Percentiles rank a stretch among this genome's conserved stretches.
These are phyloP conservation scores for Drosophila orosa DNA, from an alignment of 1,140 invertebrate genomes.

Conservation along the genomic window DNA sequence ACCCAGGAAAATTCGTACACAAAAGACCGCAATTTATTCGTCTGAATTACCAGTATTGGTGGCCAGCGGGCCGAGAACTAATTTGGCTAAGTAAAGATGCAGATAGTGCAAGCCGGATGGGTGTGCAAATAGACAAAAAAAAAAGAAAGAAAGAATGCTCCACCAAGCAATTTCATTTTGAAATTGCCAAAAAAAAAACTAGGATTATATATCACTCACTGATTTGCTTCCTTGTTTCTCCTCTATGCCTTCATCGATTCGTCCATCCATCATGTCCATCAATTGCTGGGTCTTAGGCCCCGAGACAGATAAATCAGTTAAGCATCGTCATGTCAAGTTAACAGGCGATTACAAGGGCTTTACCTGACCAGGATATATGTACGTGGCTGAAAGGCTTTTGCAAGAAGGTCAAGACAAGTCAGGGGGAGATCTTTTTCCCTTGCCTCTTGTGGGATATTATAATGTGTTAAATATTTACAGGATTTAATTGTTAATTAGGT, in stretches of 20 bases:
- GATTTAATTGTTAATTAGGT: neutral
- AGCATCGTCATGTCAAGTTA: slow-evolving; percentile 61
- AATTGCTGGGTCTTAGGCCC: slow-evolving; percentile 52
- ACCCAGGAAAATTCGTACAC: slow-evolving; percentile 56
- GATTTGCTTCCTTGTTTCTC: neutral
- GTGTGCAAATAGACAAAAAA: slow-evolving; percentile 37
- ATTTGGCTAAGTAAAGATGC: slow-evolving; percentile 70
- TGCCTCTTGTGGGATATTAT: neutral
- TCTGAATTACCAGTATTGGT: slow-evolving; percentile 26
- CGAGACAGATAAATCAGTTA: slow-evolving; percentile 59
- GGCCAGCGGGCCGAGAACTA: slow-evolving; percentile 24
- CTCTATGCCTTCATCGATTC: slow-evolving; percentile 22
- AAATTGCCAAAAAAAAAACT: slow-evolving; percentile 11
- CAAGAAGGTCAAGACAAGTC: slow-evolving; percentile 8
- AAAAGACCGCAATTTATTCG: slow-evolving; percentile 59
- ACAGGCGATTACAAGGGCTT: slow-evolving; percentile 61
- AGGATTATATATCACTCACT: neutral
- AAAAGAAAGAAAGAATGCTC: slow-evolving; percentile 29
- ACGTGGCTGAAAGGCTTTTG: slow-evolving; percentile 8
- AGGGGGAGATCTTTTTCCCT: neutral
- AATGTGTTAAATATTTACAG: too few relatives aligned
- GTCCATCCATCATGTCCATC: slow-evolving; percentile 47
- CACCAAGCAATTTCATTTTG: slow-evolving; percentile 62
- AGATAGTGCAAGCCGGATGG: slow-evolving; percentile 43
- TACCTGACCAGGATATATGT: slow-evolving; percentile 43